Evolutionary conservation across 2,113 vertebrate species (phyloP).

Genomic region (Alligator mississippiensis): DNA sequence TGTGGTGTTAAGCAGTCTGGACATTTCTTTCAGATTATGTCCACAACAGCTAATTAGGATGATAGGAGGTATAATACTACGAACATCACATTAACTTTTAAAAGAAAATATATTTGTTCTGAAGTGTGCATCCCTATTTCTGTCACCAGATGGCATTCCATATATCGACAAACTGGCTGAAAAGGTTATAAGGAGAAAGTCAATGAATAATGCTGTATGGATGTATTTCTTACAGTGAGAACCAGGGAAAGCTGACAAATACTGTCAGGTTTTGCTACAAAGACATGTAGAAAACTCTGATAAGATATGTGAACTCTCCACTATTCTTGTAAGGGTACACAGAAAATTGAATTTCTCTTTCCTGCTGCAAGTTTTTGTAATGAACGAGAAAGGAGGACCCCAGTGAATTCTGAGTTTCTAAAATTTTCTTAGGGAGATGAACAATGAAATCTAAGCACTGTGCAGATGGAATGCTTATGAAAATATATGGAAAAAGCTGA

Average conservation of each 20-base stretch:
- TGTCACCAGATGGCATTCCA: neutral
- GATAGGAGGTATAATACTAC: neutral
- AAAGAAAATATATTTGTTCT: neutral
- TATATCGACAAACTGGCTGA: neutral
- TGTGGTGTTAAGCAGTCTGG: neutral
- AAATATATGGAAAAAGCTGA: slow-evolving; percentile 5
- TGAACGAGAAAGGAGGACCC: neutral
- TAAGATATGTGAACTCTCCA: neutral
- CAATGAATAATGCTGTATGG: neutral
- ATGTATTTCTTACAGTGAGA: slow-evolving; percentile 10
- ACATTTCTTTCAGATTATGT: neutral
- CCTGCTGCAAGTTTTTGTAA: neutral
- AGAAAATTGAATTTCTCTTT: neutral
- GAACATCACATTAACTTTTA: neutral
- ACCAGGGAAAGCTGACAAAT: neutral
- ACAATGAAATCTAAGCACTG: neutral
- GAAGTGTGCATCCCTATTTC: neutral
- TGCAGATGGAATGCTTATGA: neutral
- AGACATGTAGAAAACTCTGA: neutral
- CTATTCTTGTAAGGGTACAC: neutral
- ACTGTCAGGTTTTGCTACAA: neutral
- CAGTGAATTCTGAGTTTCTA: neutral
- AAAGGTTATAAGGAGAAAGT: neutral
- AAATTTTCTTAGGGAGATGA: neutral
- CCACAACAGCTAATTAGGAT: neutral